Base-by-base conservation (phyloP, 35 echinoderm and acorn worm species). In the Ophiothrix spiculata region DNA sequence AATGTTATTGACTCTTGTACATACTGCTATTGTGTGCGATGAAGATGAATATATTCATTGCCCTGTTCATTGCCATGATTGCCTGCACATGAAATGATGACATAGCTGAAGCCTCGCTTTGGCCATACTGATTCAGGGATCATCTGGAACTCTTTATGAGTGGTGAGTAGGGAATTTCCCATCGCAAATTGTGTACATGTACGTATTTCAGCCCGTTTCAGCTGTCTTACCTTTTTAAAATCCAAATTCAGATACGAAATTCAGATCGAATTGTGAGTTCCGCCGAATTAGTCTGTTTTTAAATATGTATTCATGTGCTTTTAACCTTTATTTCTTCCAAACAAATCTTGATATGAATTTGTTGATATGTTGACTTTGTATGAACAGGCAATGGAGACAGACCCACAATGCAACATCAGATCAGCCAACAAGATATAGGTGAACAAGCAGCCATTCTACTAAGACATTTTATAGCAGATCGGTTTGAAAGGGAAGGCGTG, bases 391-490 rank as follows among this genome's bases (percentile, higher is more conserved):
- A 28, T 15, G 60, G 29, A 10, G 10, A 69, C 17, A 10, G 25
- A 69, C 60, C 60, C 3, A 28, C 60, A 15, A 69, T 49, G 42
- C 82, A 78, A 19, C 89, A 87, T 23, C 94, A 97, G 38, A 33
- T 89, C 6, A 97, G 94, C 41, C 76, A 86, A 28, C 84, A 97
- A 21, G 94, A 97, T 31, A 64, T 97, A 15, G 90, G 91, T 0
- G 86, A 89, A 40, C 94, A 97, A 69, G 94, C 91, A 19, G 77
- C 90, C 0, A 78, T 92, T 28, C 78, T 97, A 23, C 84, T 97
- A 17, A 86, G 83, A 39, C 56, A 91, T 28, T 97, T 97, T 56
- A 97, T 97, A 39, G 87, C 90, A 0, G 94, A 97, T 13, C 77
- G 94, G 17, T 97, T 97, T 69, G 77, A 97, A 79, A 35, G 84